phyloP scores from a whole-genome alignment of 2,888 invertebrate genomes.

The Oxycera nigricornis region DNA sequence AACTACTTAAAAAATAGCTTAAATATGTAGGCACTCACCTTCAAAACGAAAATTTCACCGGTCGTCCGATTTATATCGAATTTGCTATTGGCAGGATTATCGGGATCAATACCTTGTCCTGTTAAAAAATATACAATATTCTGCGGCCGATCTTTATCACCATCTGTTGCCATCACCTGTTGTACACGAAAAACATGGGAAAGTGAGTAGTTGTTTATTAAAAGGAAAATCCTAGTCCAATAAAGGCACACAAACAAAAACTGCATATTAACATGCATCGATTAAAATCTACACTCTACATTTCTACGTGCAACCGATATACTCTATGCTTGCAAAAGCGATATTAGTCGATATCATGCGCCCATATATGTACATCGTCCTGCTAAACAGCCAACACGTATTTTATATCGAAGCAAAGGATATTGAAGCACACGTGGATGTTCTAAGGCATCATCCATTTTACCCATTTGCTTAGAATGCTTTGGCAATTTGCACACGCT shows the following conservation, averaged over 20 bases:
- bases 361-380: neutral
- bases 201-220: neutral
- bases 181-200: constrained; percentile 38
- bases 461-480: neutral
- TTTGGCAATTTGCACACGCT: neutral
- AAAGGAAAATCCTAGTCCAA: neutral
- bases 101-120: constrained; percentile 94
- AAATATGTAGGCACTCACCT: constrained; percentile 77
- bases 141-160: constrained; percentile 93
- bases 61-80: constrained; percentile 96
- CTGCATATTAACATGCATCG: neutral
- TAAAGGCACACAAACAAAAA: constrained; percentile 12
- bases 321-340: neutral
- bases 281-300: neutral
- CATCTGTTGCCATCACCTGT: constrained; percentile 95
- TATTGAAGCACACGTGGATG: neutral
- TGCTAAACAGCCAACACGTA: neutral
- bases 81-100: constrained; percentile 93
- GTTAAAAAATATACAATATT: constrained; percentile 95
- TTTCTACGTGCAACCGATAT: too few species aligned
- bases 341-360: neutral
- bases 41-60: constrained; percentile 93
- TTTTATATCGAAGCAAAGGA: neutral
- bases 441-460: neutral
- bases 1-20: too few species aligned